phyloP scores from a whole-genome alignment of 1,140 invertebrate species.

The Diorhabda elongata region DNA sequence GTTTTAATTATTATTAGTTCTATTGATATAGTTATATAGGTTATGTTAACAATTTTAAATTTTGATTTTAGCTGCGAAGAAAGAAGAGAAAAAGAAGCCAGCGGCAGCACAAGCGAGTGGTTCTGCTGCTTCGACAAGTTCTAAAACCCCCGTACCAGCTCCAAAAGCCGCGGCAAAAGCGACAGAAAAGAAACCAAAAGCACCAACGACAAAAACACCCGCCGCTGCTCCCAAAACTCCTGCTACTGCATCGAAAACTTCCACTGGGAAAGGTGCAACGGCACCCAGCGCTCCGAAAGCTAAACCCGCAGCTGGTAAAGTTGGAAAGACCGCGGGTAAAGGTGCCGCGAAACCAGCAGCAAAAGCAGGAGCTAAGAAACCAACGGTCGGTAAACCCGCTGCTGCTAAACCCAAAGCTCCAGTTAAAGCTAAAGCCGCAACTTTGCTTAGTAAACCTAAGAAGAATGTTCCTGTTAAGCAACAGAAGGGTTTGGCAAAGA shows the following conservation, averaged over 20 bases:
- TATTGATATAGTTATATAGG: slow-evolving; percentile 15
- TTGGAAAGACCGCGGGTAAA: slow-evolving; percentile 33
- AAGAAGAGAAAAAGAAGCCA: slow-evolving; percentile 60
- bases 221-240: slow-evolving; percentile 28
- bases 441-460: slow-evolving; percentile 56
- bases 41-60: slow-evolving; percentile 26
- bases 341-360: slow-evolving; percentile 39
- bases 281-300: slow-evolving; percentile 11
- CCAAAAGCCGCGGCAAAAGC: slow-evolving; percentile 51
- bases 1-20: not conserved
- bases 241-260: slow-evolving; percentile 38
- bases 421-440: slow-evolving; percentile 12
- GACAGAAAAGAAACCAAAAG: slow-evolving; percentile 47
- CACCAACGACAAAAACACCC: slow-evolving; percentile 45
- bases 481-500: slow-evolving; percentile 52
- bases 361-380: slow-evolving; percentile 44
- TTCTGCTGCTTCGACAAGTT: slow-evolving; percentile 42
- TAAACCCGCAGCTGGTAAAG: slow-evolving; percentile 37
- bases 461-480: slow-evolving; percentile 53
- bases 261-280: slow-evolving; percentile 42
- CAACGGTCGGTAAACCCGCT: slow-evolving; percentile 49
- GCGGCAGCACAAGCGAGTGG: slow-evolving; percentile 48
- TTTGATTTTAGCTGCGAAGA: slow-evolving; percentile 49
- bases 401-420: slow-evolving; percentile 45
- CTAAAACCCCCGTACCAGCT: slow-evolving; percentile 35